These are phyloP conservation scores for Pseudochirops corinnae DNA, from an alignment of 2,797 vertebrate genomes.

Conservation along the genomic window DNA sequence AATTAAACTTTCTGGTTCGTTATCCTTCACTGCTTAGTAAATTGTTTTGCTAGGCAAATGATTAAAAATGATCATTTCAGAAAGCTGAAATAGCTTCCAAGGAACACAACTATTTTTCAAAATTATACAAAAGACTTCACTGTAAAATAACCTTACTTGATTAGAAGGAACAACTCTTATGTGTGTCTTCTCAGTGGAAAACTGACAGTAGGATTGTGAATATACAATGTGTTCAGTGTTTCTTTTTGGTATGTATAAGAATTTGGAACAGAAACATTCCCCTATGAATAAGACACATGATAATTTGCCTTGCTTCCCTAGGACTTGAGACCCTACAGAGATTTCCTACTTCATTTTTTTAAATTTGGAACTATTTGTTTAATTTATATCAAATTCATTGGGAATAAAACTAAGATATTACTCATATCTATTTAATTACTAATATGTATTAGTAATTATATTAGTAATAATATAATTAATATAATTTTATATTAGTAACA, in stretches of 20 bases:
- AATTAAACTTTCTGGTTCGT: conserved; percentile 88
- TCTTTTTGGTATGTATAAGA: conserved; percentile 47
- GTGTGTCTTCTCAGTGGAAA: conserved; percentile 50
- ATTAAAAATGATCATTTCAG: conserved; percentile 85
- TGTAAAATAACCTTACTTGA: conserved; percentile 62
- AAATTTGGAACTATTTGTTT: conserved; percentile 59
- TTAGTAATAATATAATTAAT: background rate
- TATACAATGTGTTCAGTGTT: conserved; percentile 53
- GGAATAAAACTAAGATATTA: background rate
- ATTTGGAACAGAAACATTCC: conserved; percentile 67
- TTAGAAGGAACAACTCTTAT: conserved; percentile 66
- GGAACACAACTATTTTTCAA: conserved; percentile 76
- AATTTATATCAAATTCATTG: conserved; percentile 72
- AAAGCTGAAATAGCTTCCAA: conserved; percentile 77
- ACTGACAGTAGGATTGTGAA: background rate
- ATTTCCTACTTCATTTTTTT: conserved; percentile 52
- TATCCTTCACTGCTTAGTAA: conserved; percentile 87
- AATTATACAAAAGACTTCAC: conserved; percentile 65
- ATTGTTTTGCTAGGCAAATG: conserved; percentile 86
- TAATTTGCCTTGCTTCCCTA: conserved; percentile 60
- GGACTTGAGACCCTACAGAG: conserved; percentile 49
- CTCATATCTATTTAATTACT: background rate
- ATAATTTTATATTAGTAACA: background rate
- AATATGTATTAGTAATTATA: background rate
- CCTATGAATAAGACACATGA: conserved; percentile 77